Base-by-base conservation (phyloP, 2,797 vertebrate genomes). In the Danionella dracula region DNA sequence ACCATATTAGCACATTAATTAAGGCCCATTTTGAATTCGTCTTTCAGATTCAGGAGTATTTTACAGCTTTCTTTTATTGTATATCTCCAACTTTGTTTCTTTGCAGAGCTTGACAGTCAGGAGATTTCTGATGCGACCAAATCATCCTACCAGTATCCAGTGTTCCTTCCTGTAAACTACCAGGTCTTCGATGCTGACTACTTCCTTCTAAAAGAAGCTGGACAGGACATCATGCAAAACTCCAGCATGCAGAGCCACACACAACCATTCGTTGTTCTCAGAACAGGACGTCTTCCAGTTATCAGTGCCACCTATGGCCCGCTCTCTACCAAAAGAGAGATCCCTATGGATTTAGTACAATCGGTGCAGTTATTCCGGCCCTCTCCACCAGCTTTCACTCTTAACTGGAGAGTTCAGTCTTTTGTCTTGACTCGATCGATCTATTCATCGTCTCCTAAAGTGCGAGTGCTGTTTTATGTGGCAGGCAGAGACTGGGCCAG, bases 151-250 rank as follows among this genome's bases (percentile, higher is more conserved):
- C 79, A 91, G 78, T 88, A 92, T 70, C 94, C 94, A 8, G 88
- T 93, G 32, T 96, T 92, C 81, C 72, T 98, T 68, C 96, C 94
- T 0, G 92, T 95, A 75, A 92, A 68, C 78, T 96, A 95, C 16
- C 91, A 87, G 19, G 87, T 99, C 76, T 83, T 82, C 62, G 89
- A 93, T 2, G 90, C 92, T 0, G 94, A 95, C 19, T 87, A 88
- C 81, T 90, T 96, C 80, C 91, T 95, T 59, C 85, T 99, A 2
- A 96, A 96, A 78, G 94, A 98, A 81, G 92, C 93, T 17, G 90
- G 93, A 38, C 95, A 98, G 86, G 95, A 98, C 72, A 89, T 97
- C 54, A 97, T 97, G 94, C 91, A 93, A 74, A 99, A 99, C 84
- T 92, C 90, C 71, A 98, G 93, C 81, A 86, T 94, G 86, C 92